These are phyloP conservation scores for Propithecus deckenii DNA, from an alignment of 2,797 vertebrate genomes.

Conservation along the genomic window DNA sequence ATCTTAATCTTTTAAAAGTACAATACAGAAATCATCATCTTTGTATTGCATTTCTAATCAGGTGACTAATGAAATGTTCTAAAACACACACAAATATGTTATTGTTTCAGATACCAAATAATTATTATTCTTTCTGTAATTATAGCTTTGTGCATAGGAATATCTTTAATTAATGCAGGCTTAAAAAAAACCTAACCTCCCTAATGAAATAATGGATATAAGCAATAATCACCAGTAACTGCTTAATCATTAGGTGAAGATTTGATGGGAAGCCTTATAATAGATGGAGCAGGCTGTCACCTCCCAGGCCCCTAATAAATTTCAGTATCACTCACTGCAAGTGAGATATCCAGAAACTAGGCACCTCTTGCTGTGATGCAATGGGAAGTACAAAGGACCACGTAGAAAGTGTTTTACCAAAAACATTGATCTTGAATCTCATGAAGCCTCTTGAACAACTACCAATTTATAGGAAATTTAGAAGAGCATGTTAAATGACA, in stretches of 20 bases:
- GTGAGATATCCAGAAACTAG: neutral
- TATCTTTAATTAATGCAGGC: slow-evolving; percentile 20
- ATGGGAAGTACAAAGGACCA: neutral
- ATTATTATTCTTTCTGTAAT: slow-evolving; percentile 57
- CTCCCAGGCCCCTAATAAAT: neutral
- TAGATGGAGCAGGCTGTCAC: neutral
- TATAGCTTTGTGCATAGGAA: neutral
- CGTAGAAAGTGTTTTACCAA: neutral
- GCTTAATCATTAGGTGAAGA: neutral
- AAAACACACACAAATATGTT: neutral
- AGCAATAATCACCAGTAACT: neutral
- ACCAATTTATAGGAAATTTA: neutral
- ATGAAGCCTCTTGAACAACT: neutral
- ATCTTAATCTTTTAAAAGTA: slow-evolving; percentile 27
- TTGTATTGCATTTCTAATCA: slow-evolving; percentile 24
- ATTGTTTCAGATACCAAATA: slow-evolving; percentile 46
- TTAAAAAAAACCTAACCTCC: neutral
- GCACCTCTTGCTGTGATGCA: neutral
- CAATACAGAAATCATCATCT: neutral
- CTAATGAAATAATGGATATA: neutral
- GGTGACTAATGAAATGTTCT: slow-evolving; percentile 22
- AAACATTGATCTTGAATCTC: neutral
- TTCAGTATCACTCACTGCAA: neutral
- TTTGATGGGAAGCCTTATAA: neutral
- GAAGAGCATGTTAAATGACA: neutral